Evolutionary conservation across 2,113 vertebrate species (phyloP).

Genomic region (Tachysurus fulvidraco): DNA sequence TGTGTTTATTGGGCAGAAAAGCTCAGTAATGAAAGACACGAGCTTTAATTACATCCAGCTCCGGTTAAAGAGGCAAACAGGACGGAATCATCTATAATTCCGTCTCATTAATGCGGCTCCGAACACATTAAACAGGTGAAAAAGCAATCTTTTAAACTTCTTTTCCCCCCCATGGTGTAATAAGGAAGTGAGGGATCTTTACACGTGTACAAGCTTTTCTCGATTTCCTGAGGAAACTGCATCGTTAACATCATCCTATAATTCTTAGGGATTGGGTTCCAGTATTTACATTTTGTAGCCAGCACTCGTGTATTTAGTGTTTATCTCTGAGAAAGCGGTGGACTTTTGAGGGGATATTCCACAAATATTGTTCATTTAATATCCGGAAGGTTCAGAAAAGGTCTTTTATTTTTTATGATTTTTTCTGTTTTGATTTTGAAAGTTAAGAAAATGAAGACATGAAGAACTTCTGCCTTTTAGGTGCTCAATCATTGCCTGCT

Average conservation of each 20-base stretch:
- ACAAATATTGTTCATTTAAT: neutral
- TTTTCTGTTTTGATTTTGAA: neutral
- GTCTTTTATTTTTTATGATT: no score
- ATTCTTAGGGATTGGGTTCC: neutral
- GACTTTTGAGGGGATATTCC: neutral
- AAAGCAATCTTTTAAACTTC: no score
- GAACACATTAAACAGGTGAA: neutral
- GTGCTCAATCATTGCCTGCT: neutral
- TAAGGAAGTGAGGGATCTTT: neutral
- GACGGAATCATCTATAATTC: neutral
- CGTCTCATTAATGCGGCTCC: neutral
- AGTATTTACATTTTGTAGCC: neutral
- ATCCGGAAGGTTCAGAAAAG: no score
- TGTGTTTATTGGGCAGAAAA: conserved; percentile 49
- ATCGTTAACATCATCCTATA: neutral
- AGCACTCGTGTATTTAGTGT: neutral
- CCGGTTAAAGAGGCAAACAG: neutral
- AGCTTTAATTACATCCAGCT: conserved; percentile 18
- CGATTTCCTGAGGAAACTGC: neutral
- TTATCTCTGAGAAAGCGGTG: no score
- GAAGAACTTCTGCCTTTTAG: neutral
- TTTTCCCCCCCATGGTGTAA: neutral
- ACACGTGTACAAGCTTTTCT: neutral
- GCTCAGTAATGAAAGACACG: conserved; percentile 7
- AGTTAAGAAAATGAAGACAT: neutral